Base-by-base conservation (phyloP, 2,113 vertebrate species). In the Geothlypis trichas region DNA sequence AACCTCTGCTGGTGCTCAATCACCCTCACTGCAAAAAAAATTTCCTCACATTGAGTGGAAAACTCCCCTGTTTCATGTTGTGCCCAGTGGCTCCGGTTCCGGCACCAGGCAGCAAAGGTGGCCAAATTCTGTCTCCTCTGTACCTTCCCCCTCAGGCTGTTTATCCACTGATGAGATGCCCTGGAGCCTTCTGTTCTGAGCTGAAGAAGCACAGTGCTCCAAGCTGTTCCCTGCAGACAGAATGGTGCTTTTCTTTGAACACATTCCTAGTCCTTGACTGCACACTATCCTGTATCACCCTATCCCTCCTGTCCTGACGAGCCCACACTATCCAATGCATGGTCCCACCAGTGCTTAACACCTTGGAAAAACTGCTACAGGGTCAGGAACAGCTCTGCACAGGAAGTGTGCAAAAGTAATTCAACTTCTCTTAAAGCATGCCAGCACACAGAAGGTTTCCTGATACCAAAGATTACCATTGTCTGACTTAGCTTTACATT, bases 231-330 rank as follows among this genome's bases (percentile, higher is more conserved):
- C 11, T 27, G 33, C 14, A 42, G 51, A 15, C 17, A 49, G 37
- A 35, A 15, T 5, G 8, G 26, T 11, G 27, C 35, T 51, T 49
- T 35, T 33, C 67, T 51, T 23, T 23, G 3, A 44, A 33, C 15
- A 19, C 42, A 31, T 33, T 27, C 51, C 42, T 3, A 6, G 31
- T 35, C 35, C 51, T 66, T 51, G 0, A 2, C 63, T 39, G 27
- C n/a, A 15, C 35, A 7, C 39, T 17, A 9, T 31, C 15, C 26
- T 6, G 8, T 1, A 22, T 1, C 5, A 9, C 24, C 24, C 1
- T 0, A 1, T 11, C 11, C 37, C 12, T 20, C 14, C 42, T 13
- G 22, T 23, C 33, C 44, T 66, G 52, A 57, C 37, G 35, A 37
- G 7, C 10, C 12, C 37, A 23, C 23, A 26, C 18, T 1, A 14